Evolutionary conservation across 2,888 invertebrate species (phyloP), one percentile per base, ranked within the genome.

Genomic region (Cheilosia variabilis): DNA sequence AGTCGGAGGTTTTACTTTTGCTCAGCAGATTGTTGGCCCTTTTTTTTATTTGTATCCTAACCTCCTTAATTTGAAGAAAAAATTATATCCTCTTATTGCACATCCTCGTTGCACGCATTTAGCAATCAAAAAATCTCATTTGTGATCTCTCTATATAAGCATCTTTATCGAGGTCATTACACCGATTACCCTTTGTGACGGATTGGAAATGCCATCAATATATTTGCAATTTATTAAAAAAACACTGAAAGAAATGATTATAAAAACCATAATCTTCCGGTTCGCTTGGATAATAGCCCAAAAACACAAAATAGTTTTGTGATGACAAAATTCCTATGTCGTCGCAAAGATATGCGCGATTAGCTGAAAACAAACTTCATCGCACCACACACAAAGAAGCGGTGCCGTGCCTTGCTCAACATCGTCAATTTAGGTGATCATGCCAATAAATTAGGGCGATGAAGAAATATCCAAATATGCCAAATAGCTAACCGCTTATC

Each of bases 361-460:
- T 52, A 52, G 5, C 24, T 52, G 19, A 10, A 22, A 13, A 13
- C 37, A 13, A 52, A 52, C 15, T 22, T 50, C 19, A 50, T 13
- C 5, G 31, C 31, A 24, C 24, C 22, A 52, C 52, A 22, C 9
- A 13, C 22, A 24, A 22, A 52, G 24, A 15, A 13, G 6, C 47
- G 7, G 7, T 9, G n/a, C n/a, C 6, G 7, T 45, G 17, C n/a
- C 47, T 19, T 47, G 17, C 17, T 27, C 52, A 52, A 52, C 24
- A 24, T 52, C 41, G 52, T 9, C 58, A 57, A 62, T 19, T 41
- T 45, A 47, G 55, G 63, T 57, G 83, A 73, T 58, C 60, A 76
- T 43, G 43, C 60, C 75, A 71, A 84, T 84, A 84, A 84, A 84
- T 79, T 55, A 80, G 75, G 69, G 79, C 69, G 55, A 43, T 60